Evolutionary conservation across 2,797 vertebrate genomes (phyloP).

Genomic region (Phalloptychus januarius): DNA sequence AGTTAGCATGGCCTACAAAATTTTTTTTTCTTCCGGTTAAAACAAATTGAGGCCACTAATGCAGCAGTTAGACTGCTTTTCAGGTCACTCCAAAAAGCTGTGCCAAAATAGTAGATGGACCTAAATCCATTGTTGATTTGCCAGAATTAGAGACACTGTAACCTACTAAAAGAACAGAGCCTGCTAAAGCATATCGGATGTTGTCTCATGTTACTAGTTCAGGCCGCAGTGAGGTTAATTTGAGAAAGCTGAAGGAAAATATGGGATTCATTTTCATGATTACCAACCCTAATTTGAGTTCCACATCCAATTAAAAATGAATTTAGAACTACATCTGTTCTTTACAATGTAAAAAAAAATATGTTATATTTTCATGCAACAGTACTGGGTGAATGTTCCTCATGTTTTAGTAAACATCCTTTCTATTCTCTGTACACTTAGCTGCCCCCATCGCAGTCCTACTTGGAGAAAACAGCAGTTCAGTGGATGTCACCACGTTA

Average conservation of each 20-base stretch:
- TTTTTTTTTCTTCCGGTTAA: slow-evolving; percentile 20
- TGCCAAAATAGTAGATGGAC: slow-evolving; percentile 63
- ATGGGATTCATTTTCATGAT: slow-evolving; percentile 66
- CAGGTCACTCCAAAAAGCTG: slow-evolving; percentile 72
- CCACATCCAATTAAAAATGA: background rate
- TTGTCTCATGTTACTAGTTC: slow-evolving; percentile 24
- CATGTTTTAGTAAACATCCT: slow-evolving; percentile 6
- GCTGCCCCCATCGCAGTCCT: slow-evolving; percentile 8
- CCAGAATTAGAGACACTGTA: slow-evolving; percentile 61
- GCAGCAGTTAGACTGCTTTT: slow-evolving; percentile 70
- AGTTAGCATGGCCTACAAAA: slow-evolving; percentile 58
- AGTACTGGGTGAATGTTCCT: slow-evolving; percentile 13
- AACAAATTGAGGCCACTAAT: slow-evolving; percentile 73
- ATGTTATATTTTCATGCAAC: background rate
- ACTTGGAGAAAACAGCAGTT: slow-evolving; percentile 35
- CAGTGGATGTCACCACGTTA: slow-evolving; percentile 33
- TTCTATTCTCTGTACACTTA: background rate
- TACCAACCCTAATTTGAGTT: slow-evolving; percentile 24
- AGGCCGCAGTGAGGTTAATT: slow-evolving; percentile 44
- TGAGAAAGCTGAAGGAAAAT: slow-evolving; percentile 59
- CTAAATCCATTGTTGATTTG: slow-evolving; percentile 76
- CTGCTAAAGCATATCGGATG: slow-evolving; percentile 37
- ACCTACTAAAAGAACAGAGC: slow-evolving; percentile 52
- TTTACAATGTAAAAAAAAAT: background rate
- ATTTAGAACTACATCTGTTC: background rate